A percentile compares a stretch with the other conserved stretches of the same genome.
phyloP scores from a whole-genome alignment of 2,113 vertebrate genomes.

The Gracilinanus agilis region DNA sequence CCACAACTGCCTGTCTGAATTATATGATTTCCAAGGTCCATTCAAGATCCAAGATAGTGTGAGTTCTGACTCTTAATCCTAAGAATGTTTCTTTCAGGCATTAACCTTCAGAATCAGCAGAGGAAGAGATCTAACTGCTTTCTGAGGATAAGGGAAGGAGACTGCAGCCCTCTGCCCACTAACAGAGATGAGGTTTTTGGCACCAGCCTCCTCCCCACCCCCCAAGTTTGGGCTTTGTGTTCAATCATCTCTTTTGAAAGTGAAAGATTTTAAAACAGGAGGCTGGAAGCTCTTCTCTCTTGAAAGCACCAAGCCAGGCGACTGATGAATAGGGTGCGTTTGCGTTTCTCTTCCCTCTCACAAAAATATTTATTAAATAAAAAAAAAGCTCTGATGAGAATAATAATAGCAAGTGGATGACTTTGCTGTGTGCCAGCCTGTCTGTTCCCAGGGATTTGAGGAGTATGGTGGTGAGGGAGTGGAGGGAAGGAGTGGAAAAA shows the following conservation, averaged over 20 bases:
- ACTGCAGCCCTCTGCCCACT: conserved; percentile 42
- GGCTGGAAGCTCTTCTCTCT: conserved; percentile 60
- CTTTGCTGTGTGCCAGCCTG: conserved; percentile 34
- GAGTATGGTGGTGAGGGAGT: neutral
- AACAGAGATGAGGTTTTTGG: conserved; percentile 71
- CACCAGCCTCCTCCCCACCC: conserved; percentile 36
- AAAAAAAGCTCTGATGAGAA: conserved; percentile 53
- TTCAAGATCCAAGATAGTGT: neutral
- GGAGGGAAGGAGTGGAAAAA: neutral
- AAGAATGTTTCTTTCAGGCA: neutral
- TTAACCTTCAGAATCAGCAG: conserved; percentile 31
- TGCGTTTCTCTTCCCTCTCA: conserved; percentile 64
- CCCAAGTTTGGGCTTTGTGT: conserved; percentile 42
- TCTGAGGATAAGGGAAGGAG: conserved; percentile 14
- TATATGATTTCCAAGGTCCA: neutral
- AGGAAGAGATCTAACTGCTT: conserved; percentile 57
- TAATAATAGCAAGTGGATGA: conserved; percentile 71
- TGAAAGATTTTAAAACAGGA: conserved; percentile 71
- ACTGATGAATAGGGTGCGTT: conserved; percentile 73
- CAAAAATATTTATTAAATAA: conserved; percentile 62
- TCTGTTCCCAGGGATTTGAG: conserved; percentile 56
- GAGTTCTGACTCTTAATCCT: neutral
- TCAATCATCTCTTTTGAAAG: conserved; percentile 78
- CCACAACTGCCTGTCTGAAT: neutral
- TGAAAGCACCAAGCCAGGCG: conserved; percentile 60